phyloP scores from a whole-genome alignment of 2,113 vertebrate genomes.

The Salminus brasiliensis region DNA sequence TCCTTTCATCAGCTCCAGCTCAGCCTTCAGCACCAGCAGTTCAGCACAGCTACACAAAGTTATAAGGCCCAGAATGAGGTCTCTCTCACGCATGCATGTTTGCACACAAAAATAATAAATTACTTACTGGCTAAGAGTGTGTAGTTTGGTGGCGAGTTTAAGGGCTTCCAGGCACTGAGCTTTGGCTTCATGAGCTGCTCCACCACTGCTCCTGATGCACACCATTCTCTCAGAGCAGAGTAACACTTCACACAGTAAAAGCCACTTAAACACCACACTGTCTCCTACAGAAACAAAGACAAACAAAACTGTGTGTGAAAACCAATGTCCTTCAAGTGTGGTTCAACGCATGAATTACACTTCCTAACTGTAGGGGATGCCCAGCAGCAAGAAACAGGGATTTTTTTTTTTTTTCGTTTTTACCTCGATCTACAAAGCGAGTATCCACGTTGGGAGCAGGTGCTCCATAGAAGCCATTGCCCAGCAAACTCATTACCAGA shows the following conservation, averaged over 20 bases:
- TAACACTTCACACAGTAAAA: slow-evolving; percentile 84
- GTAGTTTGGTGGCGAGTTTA: slow-evolving; percentile 83
- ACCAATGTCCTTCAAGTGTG: too few species aligned
- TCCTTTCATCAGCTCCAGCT: slow-evolving; percentile 83
- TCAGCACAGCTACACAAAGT: slow-evolving; percentile 78
- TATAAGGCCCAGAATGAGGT: not conserved
- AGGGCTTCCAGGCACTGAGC: slow-evolving; percentile 88
- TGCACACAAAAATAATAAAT: not conserved
- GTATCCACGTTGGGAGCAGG: slow-evolving; percentile 49
- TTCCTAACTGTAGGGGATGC: too few species aligned
- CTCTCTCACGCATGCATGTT: not conserved
- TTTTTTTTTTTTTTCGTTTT: not conserved
- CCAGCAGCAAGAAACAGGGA: not conserved
- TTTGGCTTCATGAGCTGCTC: slow-evolving; percentile 82
- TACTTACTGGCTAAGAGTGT: slow-evolving; percentile 82
- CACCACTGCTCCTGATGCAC: slow-evolving; percentile 71
- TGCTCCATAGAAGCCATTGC: slow-evolving; percentile 73
- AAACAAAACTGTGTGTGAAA: too few species aligned
- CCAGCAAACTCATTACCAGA: slow-evolving; percentile 81
- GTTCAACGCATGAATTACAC: too few species aligned
- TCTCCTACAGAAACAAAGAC: slow-evolving; percentile 73
- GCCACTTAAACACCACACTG: slow-evolving; percentile 89
- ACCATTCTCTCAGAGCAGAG: slow-evolving; percentile 81
- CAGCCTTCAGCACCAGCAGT: slow-evolving; percentile 86
- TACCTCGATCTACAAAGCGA: slow-evolving; percentile 82